Base-by-base conservation (phyloP, 2,797 vertebrate species). In the Anisognathus igniventris region DNA sequence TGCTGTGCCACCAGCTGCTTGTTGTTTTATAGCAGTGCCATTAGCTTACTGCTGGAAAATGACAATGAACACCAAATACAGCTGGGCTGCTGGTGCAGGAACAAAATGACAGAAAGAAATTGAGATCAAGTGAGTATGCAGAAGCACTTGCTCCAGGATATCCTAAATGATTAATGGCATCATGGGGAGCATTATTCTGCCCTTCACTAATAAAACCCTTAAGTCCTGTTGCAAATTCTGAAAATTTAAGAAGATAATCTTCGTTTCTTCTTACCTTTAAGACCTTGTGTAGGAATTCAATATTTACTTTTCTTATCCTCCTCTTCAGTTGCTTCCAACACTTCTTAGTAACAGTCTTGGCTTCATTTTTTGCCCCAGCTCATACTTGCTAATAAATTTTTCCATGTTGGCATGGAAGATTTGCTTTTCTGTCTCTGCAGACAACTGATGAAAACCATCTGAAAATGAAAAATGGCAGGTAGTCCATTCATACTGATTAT, bases 1-100 rank as follows among this genome's bases (percentile, higher is more conserved):
- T 92, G 37, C 53, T 74, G 14, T 87, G 75, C 65, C 33, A 90
- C 84, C 91, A 96, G 94, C 92, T 89, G 88, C 86, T 90, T 4
- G 1, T 77, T 95, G 56, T 64, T 95, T 93, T 90, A 81, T 42
- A 81, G 73, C 57, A 57, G 40, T 48, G 50, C 39, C 86, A 85
- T 92, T 87, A 83, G 42, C 58, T 89, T 47, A 40, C 57, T 87
- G 6, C 64, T 48, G 80, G 60, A 73, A 91, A 94, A 91, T 68
- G 50, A 80, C 84, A 91, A 58, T 33, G 35, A 86, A 33, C 61
- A 74, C 33, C 40, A 80, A 94, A 86, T 92, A 51, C 75, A 96
- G 75, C 65, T 91, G 92, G 67, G 50, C 18, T 54, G 30, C 66
- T 72, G 53, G 40, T 31, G n/a, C 35, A 61, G 57, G 44, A 89